phyloP scores from a whole-genome alignment of 2,888 invertebrate species.

The Homarus gammarus region DNA sequence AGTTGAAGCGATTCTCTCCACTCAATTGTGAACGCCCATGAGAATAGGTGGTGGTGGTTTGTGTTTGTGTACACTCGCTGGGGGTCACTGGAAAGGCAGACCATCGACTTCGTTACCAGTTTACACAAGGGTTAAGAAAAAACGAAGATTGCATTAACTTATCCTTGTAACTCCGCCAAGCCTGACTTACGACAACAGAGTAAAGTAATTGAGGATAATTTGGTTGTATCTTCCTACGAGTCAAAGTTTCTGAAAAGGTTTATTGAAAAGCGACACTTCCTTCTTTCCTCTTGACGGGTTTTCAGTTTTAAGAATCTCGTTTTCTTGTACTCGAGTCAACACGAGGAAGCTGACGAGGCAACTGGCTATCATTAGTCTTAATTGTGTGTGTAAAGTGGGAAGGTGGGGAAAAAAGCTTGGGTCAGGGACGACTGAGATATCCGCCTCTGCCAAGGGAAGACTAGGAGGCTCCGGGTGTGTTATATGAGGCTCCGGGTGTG shows the following conservation, averaged over 20 bases:
- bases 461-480: background rate
- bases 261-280: too few relatives aligned
- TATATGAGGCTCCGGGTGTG: too few relatives aligned
- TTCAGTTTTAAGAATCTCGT: background rate
- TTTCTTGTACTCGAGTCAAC: background rate
- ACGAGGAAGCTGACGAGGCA: background rate
- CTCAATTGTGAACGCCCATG: background rate
- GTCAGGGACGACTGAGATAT: background rate
- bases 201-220: too few relatives aligned
- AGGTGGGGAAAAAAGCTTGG: background rate
- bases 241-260: too few relatives aligned
- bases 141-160: too few relatives aligned
- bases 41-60: background rate
- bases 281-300: too few relatives aligned
- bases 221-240: too few relatives aligned
- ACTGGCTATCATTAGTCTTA: background rate
- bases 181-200: too few relatives aligned
- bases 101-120: too few relatives aligned
- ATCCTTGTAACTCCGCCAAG: too few relatives aligned
- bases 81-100: too few relatives aligned
- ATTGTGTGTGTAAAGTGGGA: background rate
- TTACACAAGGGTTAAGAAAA: too few relatives aligned
- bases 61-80: background rate
- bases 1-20: slow-evolving; percentile 5
- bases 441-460: background rate